Base-by-base conservation (phyloP, 2,888 invertebrate genomes). In the Drosophila niveifrons region DNA sequence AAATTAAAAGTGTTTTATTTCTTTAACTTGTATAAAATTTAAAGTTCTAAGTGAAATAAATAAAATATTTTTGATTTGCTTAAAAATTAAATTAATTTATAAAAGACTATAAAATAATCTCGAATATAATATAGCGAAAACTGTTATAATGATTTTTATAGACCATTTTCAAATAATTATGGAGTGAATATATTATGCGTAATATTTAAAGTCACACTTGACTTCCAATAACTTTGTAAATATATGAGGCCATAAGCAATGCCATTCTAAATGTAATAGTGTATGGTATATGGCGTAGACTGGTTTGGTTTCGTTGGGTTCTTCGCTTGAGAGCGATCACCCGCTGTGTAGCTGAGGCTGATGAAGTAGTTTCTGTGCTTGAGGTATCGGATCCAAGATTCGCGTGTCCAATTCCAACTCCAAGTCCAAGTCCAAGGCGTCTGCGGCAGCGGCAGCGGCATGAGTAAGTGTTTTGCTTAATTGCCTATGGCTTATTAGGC, bases 401-500 rank as follows among this genome's bases (percentile, higher is more conserved):
- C 76, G 76, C 76, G 76, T 76, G 76, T 76, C 76, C 79, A 78
- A 76, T 76, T 74, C 68, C 62, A 46, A 57, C 39, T 56, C 43
- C 39, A 36, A 75, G 48, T 52, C 44, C 46, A 36, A 46, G 71
- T 64, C 51, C 51, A 63, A 65, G 78, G 75, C 83, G 78, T 87
- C 18, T 18, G 23, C 23, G 23, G 18, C 18, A 2, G 18, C 18
- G 18, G 18, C 18, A 18, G 18, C 88, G 71, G 89, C 89, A 89
- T 88, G 85, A 84, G 85, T 88, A 82, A 83, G 88, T 89, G 88
- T 89, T 86, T 86, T 88, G 88, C 89, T 86, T 86, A 86, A 86
- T 86, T 86, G 85, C 85, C 89, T 87, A 89, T 88, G 88, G 85
- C 88, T 85, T 87, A 86, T 86, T 88, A 85, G 85, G 87, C 89